Evolutionary conservation across 2,797 vertebrate genomes (phyloP), one percentile per base, ranked within the genome.

Genomic region (Lagorchestes hirsutus): DNA sequence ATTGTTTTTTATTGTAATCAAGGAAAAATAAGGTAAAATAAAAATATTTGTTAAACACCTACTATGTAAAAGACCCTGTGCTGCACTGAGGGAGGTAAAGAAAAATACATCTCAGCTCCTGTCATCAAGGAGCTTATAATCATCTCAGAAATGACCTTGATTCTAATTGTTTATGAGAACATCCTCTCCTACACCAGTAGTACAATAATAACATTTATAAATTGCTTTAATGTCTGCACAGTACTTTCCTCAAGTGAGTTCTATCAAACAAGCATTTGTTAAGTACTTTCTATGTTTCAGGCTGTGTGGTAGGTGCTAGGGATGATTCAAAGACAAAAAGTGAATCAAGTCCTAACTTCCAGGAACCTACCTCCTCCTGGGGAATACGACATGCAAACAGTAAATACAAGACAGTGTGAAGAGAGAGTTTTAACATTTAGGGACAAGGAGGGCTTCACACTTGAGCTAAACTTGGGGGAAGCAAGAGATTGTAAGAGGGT

Each of bases 41-140:
- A 40, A n/a, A 91, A 22, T 59, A 4, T 31, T 46, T 93, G 31
- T 27, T 62, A 93, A 34, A 29, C 56, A 14, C 28, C 16, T 87
- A 34, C 55, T 34, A 5, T 0, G 0, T 52, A 29, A 31, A n/a
- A 54, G 31, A 5, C 4, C 40, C 40, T 97, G 55, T 90, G 93
- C 22, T 18, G 90, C 67, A 1, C 52, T 93, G 54, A 91, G 95
- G 27, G 56, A 74, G 67, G n/a, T n/a, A 74, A 92, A 95, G 90
- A 62, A 92, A 94, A 91, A 67, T 0, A 90, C n/a, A n/a, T 31
- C 16, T 90, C 92, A 40, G 9, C 55, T 28, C 18, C 34, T 58
- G 59, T 46, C 54, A 67, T 94, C 16, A 40, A 58, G 55, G 2
- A 96, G 13, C 28, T 16, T 16, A 13, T 55, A 4, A 91, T 91